Percentiles rank a stretch among this genome's conserved stretches.
Conservation (phyloP, 2,797 vertebrate species). For the Myotis vivesi region DNA sequence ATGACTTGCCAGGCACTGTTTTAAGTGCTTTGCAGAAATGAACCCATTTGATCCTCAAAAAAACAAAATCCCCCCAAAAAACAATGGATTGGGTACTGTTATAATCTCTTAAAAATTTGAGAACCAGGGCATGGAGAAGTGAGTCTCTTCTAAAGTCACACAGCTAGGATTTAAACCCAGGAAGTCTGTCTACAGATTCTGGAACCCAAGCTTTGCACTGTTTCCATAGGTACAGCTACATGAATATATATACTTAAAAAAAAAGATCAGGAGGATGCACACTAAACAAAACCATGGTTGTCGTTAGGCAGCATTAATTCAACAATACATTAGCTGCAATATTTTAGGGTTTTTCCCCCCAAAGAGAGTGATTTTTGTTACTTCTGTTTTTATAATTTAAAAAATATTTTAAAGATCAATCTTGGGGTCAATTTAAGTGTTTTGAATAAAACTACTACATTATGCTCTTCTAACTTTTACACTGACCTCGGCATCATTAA, state of each 20-base stretch:
- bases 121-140: not conserved
- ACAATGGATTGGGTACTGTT: not conserved
- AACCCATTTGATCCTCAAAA: not conserved
- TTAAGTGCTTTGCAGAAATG: not conserved
- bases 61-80: too few relatives aligned
- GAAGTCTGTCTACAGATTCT: not conserved
- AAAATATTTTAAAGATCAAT: not conserved
- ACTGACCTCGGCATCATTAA: not conserved
- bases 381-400: not conserved
- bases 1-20: not conserved
- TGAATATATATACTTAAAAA: not conserved
- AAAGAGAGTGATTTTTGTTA: constrained; percentile 20
- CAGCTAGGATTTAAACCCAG: not conserved
- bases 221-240: not conserved
- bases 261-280: not conserved
- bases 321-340: not conserved
- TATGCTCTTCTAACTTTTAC: not conserved
- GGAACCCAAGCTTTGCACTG: not conserved
- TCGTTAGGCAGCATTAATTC: not conserved
- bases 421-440: not conserved
- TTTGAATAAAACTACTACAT: not conserved
- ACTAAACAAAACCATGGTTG: not conserved
- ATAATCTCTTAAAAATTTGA: not conserved
- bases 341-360: not conserved
- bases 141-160: not conserved